Percentiles rank a stretch among this genome's conserved stretches.
These are phyloP conservation scores for Aporrectodea caliginosa DNA, from an alignment of 1,140 invertebrate genomes.

Conservation along the genomic window DNA sequence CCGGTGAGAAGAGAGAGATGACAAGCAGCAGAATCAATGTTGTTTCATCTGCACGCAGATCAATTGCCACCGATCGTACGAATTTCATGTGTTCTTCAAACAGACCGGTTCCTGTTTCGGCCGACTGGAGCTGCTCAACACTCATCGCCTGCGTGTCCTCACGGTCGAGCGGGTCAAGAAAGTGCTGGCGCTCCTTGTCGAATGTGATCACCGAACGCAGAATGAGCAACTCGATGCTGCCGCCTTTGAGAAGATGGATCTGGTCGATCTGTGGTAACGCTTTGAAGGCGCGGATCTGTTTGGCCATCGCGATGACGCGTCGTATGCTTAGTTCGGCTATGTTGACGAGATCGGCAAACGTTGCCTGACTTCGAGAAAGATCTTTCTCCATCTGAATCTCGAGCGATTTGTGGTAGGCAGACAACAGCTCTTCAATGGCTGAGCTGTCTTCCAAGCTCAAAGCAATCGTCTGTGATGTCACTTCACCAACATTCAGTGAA, in stretches of 20 bases:
- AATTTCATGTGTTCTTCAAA: constrained; percentile 60
- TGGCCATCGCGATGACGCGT: constrained; percentile 55
- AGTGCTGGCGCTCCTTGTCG: constrained; percentile 49
- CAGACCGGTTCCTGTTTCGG: constrained; percentile 46
- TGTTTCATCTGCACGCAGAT: constrained; percentile 58
- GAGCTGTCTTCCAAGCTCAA: constrained; percentile 47
- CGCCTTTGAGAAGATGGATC: constrained; percentile 57
- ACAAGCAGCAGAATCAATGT: constrained; percentile 59
- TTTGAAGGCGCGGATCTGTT: constrained; percentile 56
- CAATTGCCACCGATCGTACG: constrained; percentile 52
- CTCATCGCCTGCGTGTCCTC: constrained; percentile 49
- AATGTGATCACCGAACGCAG: constrained; percentile 56
- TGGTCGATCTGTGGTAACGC: constrained; percentile 55
- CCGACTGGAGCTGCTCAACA: constrained; percentile 41
- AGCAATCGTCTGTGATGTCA: constrained; percentile 40
- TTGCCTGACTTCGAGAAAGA: constrained; percentile 27
- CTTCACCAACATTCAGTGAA: not conserved
- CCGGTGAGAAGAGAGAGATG: constrained; percentile 59
- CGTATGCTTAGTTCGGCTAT: constrained; percentile 54
- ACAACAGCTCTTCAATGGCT: constrained; percentile 48
- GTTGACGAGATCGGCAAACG: constrained; percentile 52
- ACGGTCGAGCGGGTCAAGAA: constrained; percentile 52
- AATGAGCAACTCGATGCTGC: constrained; percentile 60
- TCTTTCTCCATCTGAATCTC: constrained; percentile 38
- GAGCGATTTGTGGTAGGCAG: constrained; percentile 50